These are phyloP conservation scores for Ascaphus truei DNA, from an alignment of 2,113 vertebrate genomes.

Conservation along the genomic window DNA sequence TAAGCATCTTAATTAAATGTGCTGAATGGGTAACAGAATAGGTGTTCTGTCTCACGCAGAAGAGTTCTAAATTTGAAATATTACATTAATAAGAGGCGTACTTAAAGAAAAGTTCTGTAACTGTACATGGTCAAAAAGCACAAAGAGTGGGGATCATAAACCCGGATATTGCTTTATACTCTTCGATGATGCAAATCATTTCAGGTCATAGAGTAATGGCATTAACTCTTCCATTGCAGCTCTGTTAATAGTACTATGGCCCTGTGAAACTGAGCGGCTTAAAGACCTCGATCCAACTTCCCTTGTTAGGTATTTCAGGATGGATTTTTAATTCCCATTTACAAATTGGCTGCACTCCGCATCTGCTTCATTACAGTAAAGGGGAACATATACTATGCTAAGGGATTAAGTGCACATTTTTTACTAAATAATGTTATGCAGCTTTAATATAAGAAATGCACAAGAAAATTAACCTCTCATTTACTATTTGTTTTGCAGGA, in stretches of 20 bases:
- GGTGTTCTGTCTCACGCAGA: too few relatives aligned
- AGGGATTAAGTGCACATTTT: not conserved
- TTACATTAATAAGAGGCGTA: not conserved
- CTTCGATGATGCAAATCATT: too few relatives aligned
- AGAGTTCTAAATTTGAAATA: not conserved
- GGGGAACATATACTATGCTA: not conserved
- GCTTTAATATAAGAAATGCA: conserved; percentile 1
- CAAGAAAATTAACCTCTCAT: not conserved
- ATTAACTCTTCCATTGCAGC: too few relatives aligned
- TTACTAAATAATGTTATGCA: not conserved
- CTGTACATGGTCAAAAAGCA: not conserved
- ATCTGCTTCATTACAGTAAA: conserved; percentile 4
- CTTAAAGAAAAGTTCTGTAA: not conserved
- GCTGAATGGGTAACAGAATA: not conserved
- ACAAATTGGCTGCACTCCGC: not conserved
- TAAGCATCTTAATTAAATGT: not conserved
- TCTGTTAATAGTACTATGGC: too few relatives aligned
- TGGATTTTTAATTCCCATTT: not conserved
- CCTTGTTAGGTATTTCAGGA: too few relatives aligned
- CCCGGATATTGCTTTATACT: not conserved
- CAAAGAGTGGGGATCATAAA: too few relatives aligned
- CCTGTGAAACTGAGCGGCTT: too few relatives aligned
- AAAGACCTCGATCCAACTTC: too few relatives aligned
- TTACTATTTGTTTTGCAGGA: not conserved
- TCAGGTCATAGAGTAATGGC: too few relatives aligned